Conservation (phyloP, 1,140 invertebrate genomes). For the Trachymyrmex cornetzi region DNA sequence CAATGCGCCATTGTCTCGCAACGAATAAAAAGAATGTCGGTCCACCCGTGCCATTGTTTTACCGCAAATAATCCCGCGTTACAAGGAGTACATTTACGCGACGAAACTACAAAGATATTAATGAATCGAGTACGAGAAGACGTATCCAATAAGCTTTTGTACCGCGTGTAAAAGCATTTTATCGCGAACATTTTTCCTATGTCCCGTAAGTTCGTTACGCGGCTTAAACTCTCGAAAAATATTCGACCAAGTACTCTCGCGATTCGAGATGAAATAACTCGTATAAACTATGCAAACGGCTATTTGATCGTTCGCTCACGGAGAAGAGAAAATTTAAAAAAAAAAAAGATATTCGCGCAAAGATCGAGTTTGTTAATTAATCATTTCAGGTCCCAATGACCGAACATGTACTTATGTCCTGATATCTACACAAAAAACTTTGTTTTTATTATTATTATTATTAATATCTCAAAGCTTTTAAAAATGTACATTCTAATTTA, state of each 20-base stretch:
- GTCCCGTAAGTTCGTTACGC: neutral
- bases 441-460: no score
- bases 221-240: conserved; percentile 17
- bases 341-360: neutral
- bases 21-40: conserved; percentile 19
- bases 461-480: no score
- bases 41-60: conserved; percentile 14
- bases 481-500: no score
- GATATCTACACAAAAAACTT: no score
- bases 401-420: no score
- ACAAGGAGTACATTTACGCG: conserved; percentile 20
- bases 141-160: conserved; percentile 22
- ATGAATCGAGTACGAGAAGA: neutral
- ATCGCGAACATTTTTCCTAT: conserved; percentile 24
- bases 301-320: neutral
- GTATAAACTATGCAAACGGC: neutral
- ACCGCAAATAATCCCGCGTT: conserved; percentile 33
- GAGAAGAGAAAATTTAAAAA: neutral
- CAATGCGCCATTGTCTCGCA: conserved; percentile 43
- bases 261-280: conserved; percentile 31
- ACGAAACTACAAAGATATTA: neutral
- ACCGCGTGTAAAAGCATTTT: conserved; percentile 12
- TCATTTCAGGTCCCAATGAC: neutral
- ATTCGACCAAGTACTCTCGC: conserved; percentile 11
- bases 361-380: conserved; percentile 26